These are phyloP conservation scores for Thaleichthys pacificus DNA, from an alignment of 2,797 vertebrate species.

Conservation along the genomic window DNA sequence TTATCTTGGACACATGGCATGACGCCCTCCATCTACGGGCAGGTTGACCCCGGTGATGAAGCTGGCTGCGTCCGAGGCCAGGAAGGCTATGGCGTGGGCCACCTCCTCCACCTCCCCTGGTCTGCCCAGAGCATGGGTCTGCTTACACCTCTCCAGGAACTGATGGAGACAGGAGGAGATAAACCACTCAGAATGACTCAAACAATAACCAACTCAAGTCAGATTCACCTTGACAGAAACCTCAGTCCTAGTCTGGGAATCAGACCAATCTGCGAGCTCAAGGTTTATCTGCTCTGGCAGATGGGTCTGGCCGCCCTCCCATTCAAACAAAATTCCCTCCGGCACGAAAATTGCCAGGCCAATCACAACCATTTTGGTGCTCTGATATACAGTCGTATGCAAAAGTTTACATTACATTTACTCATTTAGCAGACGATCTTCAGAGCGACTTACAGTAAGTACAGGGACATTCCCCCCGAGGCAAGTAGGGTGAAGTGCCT, in stretches of 20 bases:
- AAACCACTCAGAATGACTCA: not conserved
- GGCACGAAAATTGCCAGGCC: no score
- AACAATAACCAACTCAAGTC: not conserved
- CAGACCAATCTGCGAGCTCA: no score
- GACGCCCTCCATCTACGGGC: conserved; percentile 80
- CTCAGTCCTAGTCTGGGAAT: not conserved
- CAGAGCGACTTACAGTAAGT: no score
- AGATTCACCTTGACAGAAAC: not conserved
- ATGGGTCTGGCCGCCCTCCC: no score
- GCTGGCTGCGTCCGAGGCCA: conserved; percentile 81
- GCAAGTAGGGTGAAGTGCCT: no score
- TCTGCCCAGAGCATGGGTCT: conserved; percentile 80
- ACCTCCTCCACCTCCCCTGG: conserved; percentile 82
- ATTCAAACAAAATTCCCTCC: no score
- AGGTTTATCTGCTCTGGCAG: no score
- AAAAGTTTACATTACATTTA: no score
- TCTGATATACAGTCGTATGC: no score
- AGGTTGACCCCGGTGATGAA: conserved; percentile 82
- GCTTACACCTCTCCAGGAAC: conserved; percentile 76
- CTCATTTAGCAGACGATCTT: no score
- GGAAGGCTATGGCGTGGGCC: conserved; percentile 81
- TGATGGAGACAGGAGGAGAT: conserved; percentile 36
- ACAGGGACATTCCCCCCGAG: no score
- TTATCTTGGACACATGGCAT: conserved; percentile 83
- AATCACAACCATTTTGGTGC: no score